Evolutionary conservation across 2,888 invertebrate species (phyloP).

Genomic region (Chrysopilus asiliformis): DNA sequence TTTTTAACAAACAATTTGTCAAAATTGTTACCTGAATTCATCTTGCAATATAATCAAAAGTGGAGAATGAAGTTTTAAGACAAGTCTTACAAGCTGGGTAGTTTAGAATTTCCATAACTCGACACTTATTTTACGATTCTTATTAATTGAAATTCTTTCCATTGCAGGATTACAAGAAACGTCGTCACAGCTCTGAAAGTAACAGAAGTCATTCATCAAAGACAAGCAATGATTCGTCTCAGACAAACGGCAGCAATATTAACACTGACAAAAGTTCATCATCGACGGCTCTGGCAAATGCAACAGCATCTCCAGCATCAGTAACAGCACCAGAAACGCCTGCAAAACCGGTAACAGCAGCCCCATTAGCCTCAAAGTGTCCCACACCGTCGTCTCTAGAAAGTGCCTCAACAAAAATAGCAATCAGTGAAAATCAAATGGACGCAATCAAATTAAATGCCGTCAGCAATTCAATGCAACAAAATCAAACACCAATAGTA

Average conservation of each 20-base stretch:
- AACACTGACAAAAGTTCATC: conserved; percentile 9
- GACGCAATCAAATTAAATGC: neutral
- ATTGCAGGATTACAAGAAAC: conserved; percentile 7
- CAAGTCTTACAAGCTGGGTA: too few relatives aligned
- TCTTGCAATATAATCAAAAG: too few relatives aligned
- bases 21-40: too few relatives aligned
- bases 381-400: conserved; percentile 7
- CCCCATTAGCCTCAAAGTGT: too few relatives aligned
- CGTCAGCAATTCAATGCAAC: neutral
- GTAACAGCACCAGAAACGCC: neutral
- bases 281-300: neutral
- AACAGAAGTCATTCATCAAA: conserved; percentile 9
- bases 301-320: neutral
- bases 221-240: conserved; percentile 3
- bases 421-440: neutral
- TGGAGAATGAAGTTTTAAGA: too few relatives aligned
- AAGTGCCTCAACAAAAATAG: conserved; percentile 11
- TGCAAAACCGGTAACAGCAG: neutral
- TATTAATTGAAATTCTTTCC: conserved; percentile 1
- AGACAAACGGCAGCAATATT: conserved; percentile 8
- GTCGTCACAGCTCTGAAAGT: conserved; percentile 11
- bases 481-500: neutral
- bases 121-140: too few relatives aligned
- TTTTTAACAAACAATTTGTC: too few relatives aligned
- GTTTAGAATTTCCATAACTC: too few relatives aligned